Conservation (phyloP, 2,888 invertebrate genomes). For the Rhagium mordax region DNA sequence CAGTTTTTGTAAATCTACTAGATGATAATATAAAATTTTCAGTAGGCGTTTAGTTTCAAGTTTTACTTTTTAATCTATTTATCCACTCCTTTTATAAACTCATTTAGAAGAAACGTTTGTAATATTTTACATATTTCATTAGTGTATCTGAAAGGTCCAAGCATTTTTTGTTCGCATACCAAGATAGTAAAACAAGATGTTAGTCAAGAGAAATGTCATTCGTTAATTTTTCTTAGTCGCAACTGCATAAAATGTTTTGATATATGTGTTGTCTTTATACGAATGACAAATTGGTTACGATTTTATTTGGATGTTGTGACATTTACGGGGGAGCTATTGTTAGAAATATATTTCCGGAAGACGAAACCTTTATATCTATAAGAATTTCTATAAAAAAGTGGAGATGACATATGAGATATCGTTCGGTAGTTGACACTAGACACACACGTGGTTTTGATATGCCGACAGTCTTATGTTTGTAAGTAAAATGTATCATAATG, state of each 20-base stretch:
- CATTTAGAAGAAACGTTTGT: no score
- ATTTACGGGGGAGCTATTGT: conserved; percentile 17
- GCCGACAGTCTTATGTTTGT: conserved; percentile 1
- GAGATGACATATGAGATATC: not conserved
- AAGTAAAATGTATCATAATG: not conserved
- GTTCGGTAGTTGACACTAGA: not conserved
- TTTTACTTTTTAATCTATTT: no score
- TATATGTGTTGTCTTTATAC: conserved; percentile 12
- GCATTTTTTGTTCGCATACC: not conserved
- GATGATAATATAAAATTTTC: no score
- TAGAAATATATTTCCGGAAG: conserved; percentile 5
- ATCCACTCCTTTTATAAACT: no score
- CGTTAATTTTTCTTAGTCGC: not conserved
- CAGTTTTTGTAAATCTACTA: no score
- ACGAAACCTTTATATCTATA: conserved; percentile 7
- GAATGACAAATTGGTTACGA: conserved; percentile 26
- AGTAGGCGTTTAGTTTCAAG: no score
- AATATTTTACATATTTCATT: no score
- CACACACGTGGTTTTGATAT: not conserved
- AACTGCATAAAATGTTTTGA: conserved; percentile 20
- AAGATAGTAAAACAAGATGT: not conserved
- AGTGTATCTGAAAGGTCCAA: no score
- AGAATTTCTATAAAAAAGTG: not conserved
- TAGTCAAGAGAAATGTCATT: not conserved
- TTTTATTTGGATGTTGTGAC: conserved; percentile 25